phyloP scores from a whole-genome alignment of 2,113 vertebrate genomes.

The Tylochromis polylepis region DNA sequence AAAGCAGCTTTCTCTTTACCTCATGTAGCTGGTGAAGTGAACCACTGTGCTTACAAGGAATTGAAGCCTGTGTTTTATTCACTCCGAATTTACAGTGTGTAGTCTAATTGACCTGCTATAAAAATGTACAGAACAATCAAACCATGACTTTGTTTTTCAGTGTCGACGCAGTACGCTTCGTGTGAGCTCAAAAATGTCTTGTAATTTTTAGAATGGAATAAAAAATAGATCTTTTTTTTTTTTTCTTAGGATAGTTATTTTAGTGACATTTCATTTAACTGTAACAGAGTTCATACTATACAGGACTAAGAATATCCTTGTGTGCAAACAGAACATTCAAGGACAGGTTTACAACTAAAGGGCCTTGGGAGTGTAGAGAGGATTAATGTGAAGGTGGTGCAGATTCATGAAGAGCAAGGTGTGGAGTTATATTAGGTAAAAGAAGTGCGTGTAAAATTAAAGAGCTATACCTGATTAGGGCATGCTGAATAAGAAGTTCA shows the following conservation, averaged over 20 bases:
- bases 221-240: neutral
- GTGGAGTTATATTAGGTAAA: neutral
- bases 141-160: neutral
- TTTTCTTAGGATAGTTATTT: neutral
- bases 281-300: neutral
- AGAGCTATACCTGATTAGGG: slow-evolving; percentile 10
- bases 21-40: neutral
- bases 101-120: neutral
- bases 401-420: slow-evolving; percentile 16
- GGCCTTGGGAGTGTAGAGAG: neutral
- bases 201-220: neutral
- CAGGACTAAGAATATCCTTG: neutral
- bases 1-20: neutral
- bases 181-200: neutral
- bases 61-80: neutral
- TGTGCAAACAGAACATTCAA: neutral
- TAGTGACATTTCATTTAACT: neutral
- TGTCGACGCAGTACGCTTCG: neutral
- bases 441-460: neutral
- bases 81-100: neutral
- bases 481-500: neutral
- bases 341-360: slow-evolving; percentile 8
- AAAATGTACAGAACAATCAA: neutral
- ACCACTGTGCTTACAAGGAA: neutral
- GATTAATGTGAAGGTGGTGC: slow-evolving; percentile 8